These are phyloP conservation scores for Pharmacophagus antenor DNA, from an alignment of 2,888 invertebrate species.

Conservation along the genomic window DNA sequence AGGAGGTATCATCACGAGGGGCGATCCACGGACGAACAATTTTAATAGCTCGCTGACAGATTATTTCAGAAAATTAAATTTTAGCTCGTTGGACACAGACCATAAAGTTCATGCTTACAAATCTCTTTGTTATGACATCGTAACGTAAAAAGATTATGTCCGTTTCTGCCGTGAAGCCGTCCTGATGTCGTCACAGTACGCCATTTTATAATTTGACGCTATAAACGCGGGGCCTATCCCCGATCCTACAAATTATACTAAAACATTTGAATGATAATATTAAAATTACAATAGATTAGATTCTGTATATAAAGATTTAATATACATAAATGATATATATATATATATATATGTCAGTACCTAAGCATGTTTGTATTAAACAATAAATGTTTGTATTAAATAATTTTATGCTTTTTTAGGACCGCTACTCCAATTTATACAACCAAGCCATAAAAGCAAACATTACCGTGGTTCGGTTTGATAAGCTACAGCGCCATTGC, in stretches of 20 bases:
- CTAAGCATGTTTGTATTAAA: too few relatives aligned
- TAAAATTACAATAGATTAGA: neutral
- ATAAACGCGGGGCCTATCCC: conserved; percentile 56
- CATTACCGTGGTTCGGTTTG: too few relatives aligned
- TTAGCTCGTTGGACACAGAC: conserved; percentile 79
- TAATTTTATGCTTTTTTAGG: too few relatives aligned
- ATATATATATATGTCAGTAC: too few relatives aligned
- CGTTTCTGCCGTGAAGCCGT: conserved; percentile 71
- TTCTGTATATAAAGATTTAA: neutral
- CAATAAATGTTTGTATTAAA: too few relatives aligned
- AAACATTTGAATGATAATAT: conserved; percentile 58
- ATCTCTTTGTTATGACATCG: conserved; percentile 81
- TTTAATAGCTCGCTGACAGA: conserved; percentile 76
- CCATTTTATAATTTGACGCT: conserved; percentile 73
- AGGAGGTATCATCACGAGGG: conserved; percentile 37
- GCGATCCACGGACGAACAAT: conserved; percentile 68
- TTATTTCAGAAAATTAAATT: conserved; percentile 81
- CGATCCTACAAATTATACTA: conserved; percentile 59
- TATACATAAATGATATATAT: too few relatives aligned
- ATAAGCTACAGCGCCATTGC: too few relatives aligned
- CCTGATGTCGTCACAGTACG: conserved; percentile 67
- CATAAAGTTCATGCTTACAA: conserved; percentile 80
- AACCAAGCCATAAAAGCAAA: too few relatives aligned
- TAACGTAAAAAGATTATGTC: conserved; percentile 80
- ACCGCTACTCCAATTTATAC: too few relatives aligned